phyloP scores from a whole-genome alignment of 2,797 vertebrate genomes.

The Enteromius unitaeniatus region DNA sequence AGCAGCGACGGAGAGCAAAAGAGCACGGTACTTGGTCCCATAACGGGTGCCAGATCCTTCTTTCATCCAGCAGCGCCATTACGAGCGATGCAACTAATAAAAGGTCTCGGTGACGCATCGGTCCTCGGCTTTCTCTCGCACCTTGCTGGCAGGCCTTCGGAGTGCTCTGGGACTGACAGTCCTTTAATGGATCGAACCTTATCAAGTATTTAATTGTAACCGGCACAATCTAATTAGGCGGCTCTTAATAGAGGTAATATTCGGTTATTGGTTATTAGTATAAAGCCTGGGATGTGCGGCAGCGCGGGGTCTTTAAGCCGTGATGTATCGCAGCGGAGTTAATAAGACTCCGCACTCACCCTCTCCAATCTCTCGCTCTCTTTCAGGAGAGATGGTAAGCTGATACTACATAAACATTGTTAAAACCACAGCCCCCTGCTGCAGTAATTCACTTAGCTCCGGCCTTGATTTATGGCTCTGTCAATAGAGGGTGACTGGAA shows the following conservation, averaged over 20 bases:
- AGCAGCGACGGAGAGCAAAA: conserved; percentile 20
- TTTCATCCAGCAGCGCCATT: not conserved
- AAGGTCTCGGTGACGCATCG: not conserved
- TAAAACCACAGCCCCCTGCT: conserved; percentile 86
- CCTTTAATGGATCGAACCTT: conserved; percentile 66
- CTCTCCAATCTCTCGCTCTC: conserved; percentile 67
- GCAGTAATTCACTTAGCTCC: conserved; percentile 94
- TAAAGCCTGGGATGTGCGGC: conserved; percentile 61
- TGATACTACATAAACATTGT: conserved; percentile 86
- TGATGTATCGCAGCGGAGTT: conserved; percentile 74
- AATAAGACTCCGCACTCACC: conserved; percentile 72
- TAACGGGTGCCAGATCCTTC: conserved; percentile 10
- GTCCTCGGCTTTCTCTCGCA: conserved; percentile 6
- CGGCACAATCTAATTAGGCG: conserved; percentile 66
- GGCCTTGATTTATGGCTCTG: conserved; percentile 91
- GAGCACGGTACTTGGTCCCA: not conserved
- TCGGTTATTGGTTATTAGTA: conserved; percentile 72
- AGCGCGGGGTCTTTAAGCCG: conserved; percentile 65
- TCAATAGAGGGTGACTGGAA: conserved; percentile 85
- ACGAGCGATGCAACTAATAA: conserved; percentile 10
- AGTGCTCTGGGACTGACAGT: conserved; percentile 58
- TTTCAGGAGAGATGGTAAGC: conserved; percentile 80
- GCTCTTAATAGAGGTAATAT: conserved; percentile 72
- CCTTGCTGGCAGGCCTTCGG: conserved; percentile 35
- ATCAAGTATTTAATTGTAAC: conserved; percentile 71